Base-by-base conservation (phyloP, 2,797 vertebrate species). In the Coregonus sp. region DNA sequence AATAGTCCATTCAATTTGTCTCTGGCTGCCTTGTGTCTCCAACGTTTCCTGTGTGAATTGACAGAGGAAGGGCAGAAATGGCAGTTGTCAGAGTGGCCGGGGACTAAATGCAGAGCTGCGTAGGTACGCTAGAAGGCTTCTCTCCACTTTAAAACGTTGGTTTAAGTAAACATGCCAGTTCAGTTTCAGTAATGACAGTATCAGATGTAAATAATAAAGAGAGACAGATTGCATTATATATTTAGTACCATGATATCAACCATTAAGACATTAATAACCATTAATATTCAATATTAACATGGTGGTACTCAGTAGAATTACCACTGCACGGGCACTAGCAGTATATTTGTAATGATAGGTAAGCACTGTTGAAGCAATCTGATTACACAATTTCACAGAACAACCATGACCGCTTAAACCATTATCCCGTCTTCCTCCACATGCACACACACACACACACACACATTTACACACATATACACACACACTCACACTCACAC, bases 41-140 rank as follows among this genome's bases (percentile, higher is more conserved):
- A 2, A 61, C 2, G 6, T 61, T 20, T 61, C 4, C 56, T 9
- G 56, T 20, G 56, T 61, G 18, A 61, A 20, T n/a, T 61, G 4
- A 65, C 73, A 35, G 67, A 78, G 81, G 25, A 71, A 35, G 47
- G 81, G 75, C 74, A 85, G 63, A 70, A n/a, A 47, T 76, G 80
- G 74, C 80, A 77, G 81, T 63, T 14, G 79, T 82, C 85, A 76
- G 69, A 78, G 54, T 73, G 86, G 73, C 77, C 76, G 75, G 65
- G 75, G 72, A 84, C 37, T 56, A 66, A 72, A 68, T 5, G 51
- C 59, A 75, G 73, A 70, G 9, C 9, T 31, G 65, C 47, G 59
- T 82, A 20, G n/a, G n/a, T 20, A 61, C 0, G 18, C 56, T 61
- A 20, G 56, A n/a, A 20, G n/a, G 5, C 2, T 76, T 69, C 80